phyloP scores from a whole-genome alignment of 1,140 invertebrate species.

The Panagrolaimus sp. region DNA sequence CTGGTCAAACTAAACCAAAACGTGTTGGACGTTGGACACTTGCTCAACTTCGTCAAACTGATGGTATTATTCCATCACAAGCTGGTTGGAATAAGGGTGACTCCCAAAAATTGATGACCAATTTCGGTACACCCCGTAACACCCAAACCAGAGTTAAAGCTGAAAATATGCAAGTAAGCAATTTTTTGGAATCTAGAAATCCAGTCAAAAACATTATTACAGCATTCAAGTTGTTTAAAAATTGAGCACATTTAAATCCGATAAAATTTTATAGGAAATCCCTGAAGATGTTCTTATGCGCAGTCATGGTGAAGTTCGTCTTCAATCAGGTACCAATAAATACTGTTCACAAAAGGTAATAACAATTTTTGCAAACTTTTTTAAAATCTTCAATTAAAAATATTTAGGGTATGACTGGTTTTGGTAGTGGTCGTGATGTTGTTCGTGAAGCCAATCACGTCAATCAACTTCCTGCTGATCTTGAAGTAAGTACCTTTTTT shows the following conservation, averaged over 20 bases:
- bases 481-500: constrained; percentile 48
- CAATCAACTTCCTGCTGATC: constrained; percentile 49
- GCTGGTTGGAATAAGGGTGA: constrained; percentile 59
- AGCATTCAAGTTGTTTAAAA: too few relatives aligned
- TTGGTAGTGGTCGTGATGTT: constrained; percentile 57
- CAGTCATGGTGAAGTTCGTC: constrained; percentile 56
- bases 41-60: constrained; percentile 56
- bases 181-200: not conserved
- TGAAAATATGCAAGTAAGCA: constrained; percentile 51
- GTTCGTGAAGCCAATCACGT: constrained; percentile 55
- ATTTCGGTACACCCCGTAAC: constrained; percentile 58
- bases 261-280: constrained; percentile 35
- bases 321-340: constrained; percentile 56
- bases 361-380: too few relatives aligned
- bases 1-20: constrained; percentile 50
- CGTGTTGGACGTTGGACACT: constrained; percentile 57
- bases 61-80: constrained; percentile 57
- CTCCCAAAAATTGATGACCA: constrained; percentile 58
- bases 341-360: constrained; percentile 9
- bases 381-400: too few relatives aligned
- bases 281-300: constrained; percentile 51
- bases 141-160: constrained; percentile 55
- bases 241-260: too few relatives aligned
- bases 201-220: too few relatives aligned
- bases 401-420: constrained; percentile 44